Base-by-base conservation (phyloP, 2,888 invertebrate genomes). In the Acronicta psi region DNA sequence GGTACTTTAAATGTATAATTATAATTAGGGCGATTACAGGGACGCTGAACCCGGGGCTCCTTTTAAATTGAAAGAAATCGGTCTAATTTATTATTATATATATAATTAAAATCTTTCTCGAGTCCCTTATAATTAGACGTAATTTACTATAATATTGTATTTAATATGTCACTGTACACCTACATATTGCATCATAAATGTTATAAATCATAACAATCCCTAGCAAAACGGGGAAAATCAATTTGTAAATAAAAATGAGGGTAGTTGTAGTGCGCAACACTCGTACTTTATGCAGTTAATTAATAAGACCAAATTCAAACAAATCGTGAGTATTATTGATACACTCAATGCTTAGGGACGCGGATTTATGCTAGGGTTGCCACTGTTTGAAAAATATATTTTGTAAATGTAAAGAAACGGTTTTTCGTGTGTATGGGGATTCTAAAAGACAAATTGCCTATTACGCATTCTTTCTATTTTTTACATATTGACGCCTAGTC, bases 281-380 rank as follows among this genome's bases (percentile, higher is more conserved):
- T 81, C 69, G 61, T 79, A 80, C 85, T 87, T 89, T 88, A 91
- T 93, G 90, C 84, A 85, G 90, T 90, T 93, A 92, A 93, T 93
- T 93, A 94, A 93, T 92, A 92, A 90, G 85, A 90, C 91, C 93
- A 84, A 91, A 90, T 84, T 91, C 93, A 93, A 93, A 93, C 89
- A 92, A 89, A 88, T 89, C 87, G 69, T 83, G 79, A 85, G 86
- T 84, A 89, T 88, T 89, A 92, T 90, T 93, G 93, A 93, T 92
- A 92, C 91, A 88, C 90, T 91, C 89, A 81, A 83, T 82, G 87
- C 79, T 83, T 75, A 81, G 81, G 84, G 84, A 76, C 50, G 79
- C 51, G 54, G 62, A 75, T 73, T 65, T 56, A 8, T 44, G 37
- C 3, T 81, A 93, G 93, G 93, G 93, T 80, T 93, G 88, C 0